Evolutionary conservation across 2,113 vertebrate species (phyloP), one percentile per base, ranked within the genome.

Genomic region (Istiophorus platypterus): DNA sequence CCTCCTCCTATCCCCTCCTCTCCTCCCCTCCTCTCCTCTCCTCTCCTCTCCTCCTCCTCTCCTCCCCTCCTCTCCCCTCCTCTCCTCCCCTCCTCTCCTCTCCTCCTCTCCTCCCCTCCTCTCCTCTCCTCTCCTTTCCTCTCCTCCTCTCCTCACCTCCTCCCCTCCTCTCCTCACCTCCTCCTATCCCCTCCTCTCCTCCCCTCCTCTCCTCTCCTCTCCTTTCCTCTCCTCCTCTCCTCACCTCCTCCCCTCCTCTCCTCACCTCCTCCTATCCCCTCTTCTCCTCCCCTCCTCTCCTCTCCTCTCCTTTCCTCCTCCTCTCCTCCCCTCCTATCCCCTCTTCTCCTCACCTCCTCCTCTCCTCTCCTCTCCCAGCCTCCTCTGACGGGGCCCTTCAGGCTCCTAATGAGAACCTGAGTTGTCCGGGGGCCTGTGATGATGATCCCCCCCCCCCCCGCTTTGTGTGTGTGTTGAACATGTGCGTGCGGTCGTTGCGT

Each of bases 341-440:
- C n/a, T 18, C 56, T 58, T 14, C 57, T 58, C 59, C 41, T 49
- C 31, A 11, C 51, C 47, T 63, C 27, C 12, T 59, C 52, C 8
- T 63, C 10, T 66, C 15, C 66, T 78, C 45, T 66, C 15, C 68
- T 74, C 34, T 51, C 18, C 67, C 47, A 63, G 77, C 73, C 52
- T 56, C n/a, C 49, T 63, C 57, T 45, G 27, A 34, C 22, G n/a
- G 59, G 65, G 59, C 65, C 68, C 72, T 76, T 79, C 78, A 62
- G 52, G 22, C 80, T 70, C 76, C 72, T 83, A 85, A 92, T 88
- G 77, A 87, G 79, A 81, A 59, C 83, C 73, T 77, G 34, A 78
- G 72, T 78, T 67, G 85, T 71, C 63, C 56, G 73, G 81, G 70
- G 76, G 70, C 80, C 79, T 64, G 49, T 89, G 87, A 87, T 81